Evolutionary conservation across 2,888 invertebrate genomes (phyloP).

Genomic region (Phyto melanocephala): DNA sequence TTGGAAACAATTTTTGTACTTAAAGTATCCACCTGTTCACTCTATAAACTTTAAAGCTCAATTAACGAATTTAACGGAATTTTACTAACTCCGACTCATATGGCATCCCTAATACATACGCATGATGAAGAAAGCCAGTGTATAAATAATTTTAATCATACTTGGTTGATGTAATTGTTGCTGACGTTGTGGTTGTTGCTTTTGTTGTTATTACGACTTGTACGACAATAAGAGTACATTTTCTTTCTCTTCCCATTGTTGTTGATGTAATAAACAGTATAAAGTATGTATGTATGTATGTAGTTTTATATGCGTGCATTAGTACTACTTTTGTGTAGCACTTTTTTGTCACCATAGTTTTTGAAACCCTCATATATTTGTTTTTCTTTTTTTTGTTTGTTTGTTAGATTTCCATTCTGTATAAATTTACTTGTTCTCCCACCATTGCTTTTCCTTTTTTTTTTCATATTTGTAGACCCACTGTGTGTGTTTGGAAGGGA

Average conservation of each 20-base stretch:
- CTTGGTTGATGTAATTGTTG: slow-evolving; percentile 27
- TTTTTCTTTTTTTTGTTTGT: background rate
- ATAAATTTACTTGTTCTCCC: too few species aligned
- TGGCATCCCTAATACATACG: too few species aligned
- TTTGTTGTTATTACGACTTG: background rate
- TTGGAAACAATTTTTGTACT: too few species aligned
- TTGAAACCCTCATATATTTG: slow-evolving; percentile 18
- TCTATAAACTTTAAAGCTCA: too few species aligned
- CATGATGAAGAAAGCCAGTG: background rate
- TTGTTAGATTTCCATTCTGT: slow-evolving; percentile 34
- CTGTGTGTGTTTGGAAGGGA: background rate
- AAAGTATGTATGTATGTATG: background rate
- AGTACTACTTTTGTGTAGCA: slow-evolving; percentile 1
- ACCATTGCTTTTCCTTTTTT: background rate
- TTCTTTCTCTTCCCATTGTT: background rate
- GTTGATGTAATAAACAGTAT: slow-evolving; percentile 46
- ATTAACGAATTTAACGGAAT: too few species aligned
- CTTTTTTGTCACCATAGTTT: slow-evolving; percentile 51
- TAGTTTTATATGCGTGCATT: background rate
- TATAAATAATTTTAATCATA: slow-evolving; percentile 34
- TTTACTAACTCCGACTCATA: too few species aligned
- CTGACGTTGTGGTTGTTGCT: too few species aligned
- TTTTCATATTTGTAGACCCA: background rate
- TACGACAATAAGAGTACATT: background rate
- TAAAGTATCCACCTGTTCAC: too few species aligned